Evolutionary conservation across 2,113 vertebrate species (phyloP).

Genomic region (Podarcis cretensis): DNA sequence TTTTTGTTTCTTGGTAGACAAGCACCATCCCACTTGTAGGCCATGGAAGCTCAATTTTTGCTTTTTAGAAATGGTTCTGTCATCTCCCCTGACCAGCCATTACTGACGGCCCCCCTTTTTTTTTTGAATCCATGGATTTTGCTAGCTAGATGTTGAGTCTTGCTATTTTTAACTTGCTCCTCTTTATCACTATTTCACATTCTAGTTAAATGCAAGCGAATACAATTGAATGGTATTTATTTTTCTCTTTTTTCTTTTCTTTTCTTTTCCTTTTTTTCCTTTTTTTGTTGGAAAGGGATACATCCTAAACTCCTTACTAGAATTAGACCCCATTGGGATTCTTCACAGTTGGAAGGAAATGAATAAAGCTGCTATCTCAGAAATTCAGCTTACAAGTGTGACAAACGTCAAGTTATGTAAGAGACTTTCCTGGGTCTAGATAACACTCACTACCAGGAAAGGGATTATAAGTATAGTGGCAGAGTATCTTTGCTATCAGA

Average conservation of each 20-base stretch:
- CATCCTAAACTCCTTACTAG: conserved; percentile 66
- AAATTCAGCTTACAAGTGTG: conserved; percentile 70
- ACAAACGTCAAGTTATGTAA: conserved; percentile 66
- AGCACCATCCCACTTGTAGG: no score
- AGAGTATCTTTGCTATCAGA: conserved; percentile 35
- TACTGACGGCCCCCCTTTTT: conserved; percentile 27
- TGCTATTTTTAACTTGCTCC: conserved; percentile 36
- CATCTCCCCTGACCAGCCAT: not conserved
- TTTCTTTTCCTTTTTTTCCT: conserved; percentile 9
- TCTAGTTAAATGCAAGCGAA: conserved; percentile 51
- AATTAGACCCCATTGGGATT: conserved; percentile 64
- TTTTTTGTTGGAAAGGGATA: conserved; percentile 51
- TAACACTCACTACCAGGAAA: conserved; percentile 52
- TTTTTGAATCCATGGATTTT: conserved; percentile 18
- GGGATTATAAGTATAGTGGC: conserved; percentile 40
- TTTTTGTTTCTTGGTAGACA: no score
- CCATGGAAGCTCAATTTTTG: not conserved
- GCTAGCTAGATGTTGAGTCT: conserved; percentile 11
- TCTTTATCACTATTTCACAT: conserved; percentile 48
- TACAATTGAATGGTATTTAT: conserved; percentile 44
- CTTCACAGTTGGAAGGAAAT: conserved; percentile 71
- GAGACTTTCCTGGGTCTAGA: conserved; percentile 65
- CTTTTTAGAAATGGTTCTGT: not conserved
- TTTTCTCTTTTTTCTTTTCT: conserved; percentile 1
- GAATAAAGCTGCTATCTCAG: conserved; percentile 72